These are phyloP conservation scores for Acanthosepion pharaonis DNA, from an alignment of 2,888 invertebrate species.

Conservation along the genomic window DNA sequence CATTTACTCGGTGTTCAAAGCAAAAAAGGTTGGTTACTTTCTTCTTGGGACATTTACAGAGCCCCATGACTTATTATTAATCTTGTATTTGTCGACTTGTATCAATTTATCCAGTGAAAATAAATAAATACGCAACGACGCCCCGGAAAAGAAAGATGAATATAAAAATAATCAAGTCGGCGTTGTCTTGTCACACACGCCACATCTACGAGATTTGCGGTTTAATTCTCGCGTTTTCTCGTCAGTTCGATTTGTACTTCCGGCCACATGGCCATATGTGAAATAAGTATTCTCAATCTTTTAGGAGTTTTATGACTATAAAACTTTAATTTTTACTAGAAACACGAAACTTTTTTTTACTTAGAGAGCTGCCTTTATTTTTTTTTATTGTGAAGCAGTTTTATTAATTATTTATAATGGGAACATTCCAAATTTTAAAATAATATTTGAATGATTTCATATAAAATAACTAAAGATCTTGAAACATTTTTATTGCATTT, in stretches of 20 bases:
- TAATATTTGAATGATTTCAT: too few species aligned
- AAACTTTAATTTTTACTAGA: not conserved
- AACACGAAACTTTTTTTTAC: not conserved
- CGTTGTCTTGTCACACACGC: constrained; percentile 11
- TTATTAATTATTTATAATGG: too few species aligned
- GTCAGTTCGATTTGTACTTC: not conserved
- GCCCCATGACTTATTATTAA: constrained; percentile 83
- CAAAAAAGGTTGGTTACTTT: constrained; percentile 98
- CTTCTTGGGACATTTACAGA: constrained; percentile 98
- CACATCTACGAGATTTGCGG: not conserved
- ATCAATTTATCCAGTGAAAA: too few species aligned
- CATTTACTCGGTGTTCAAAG: constrained; percentile 98
- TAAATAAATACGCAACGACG: not conserved
- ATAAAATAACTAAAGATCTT: too few species aligned
- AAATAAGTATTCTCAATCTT: not conserved
- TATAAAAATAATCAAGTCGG: not conserved
- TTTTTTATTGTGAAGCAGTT: too few species aligned
- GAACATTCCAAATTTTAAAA: too few species aligned
- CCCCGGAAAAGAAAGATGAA: not conserved
- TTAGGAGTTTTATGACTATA: not conserved
- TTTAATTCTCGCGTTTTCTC: not conserved
- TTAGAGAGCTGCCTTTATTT: too few species aligned
- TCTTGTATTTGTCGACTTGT: not conserved
- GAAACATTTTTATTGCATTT: too few species aligned
- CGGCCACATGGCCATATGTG: not conserved